phyloP scores from a whole-genome alignment of 2,888 invertebrate species.

The Creontiades dilutus region DNA sequence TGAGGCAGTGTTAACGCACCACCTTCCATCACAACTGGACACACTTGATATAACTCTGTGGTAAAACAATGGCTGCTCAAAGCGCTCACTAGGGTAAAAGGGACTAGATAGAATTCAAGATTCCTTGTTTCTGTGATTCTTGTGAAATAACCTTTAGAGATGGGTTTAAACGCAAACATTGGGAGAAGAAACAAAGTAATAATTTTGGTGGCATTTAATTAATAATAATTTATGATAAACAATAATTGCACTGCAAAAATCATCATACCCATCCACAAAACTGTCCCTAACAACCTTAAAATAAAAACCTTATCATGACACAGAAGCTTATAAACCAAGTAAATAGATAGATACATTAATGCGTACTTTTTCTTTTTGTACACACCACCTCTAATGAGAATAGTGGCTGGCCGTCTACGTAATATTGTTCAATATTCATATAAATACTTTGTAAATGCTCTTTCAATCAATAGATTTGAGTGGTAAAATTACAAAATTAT shows the following conservation, averaged over 20 bases:
- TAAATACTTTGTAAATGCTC: constrained; percentile 67
- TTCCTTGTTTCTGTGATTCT: too few species aligned
- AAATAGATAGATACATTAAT: constrained; percentile 25
- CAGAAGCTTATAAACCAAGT: constrained; percentile 30
- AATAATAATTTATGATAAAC: constrained; percentile 54
- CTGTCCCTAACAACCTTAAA: constrained; percentile 37
- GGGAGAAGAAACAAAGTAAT: too few species aligned
- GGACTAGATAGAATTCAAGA: too few species aligned
- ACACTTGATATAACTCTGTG: too few species aligned
- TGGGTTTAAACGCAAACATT: too few species aligned
- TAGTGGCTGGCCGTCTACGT: constrained; percentile 10
- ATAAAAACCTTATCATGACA: constrained; percentile 16
- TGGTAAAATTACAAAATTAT: constrained; percentile 69
- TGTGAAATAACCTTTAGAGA: too few species aligned
- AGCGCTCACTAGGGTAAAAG: too few species aligned
- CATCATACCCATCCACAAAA: constrained; percentile 29
- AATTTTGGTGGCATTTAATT: constrained; percentile 51
- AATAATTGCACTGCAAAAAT: constrained; percentile 59
- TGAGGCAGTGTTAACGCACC: too few species aligned
- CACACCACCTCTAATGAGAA: constrained; percentile 15
- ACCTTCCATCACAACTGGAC: too few species aligned
- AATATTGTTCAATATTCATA: constrained; percentile 46
- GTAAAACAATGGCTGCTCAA: too few species aligned
- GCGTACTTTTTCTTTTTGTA: constrained; percentile 9
- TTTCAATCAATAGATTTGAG: constrained; percentile 41